phyloP scores from a whole-genome alignment of 2,797 vertebrate species.

The Tenualosa ilisha region DNA sequence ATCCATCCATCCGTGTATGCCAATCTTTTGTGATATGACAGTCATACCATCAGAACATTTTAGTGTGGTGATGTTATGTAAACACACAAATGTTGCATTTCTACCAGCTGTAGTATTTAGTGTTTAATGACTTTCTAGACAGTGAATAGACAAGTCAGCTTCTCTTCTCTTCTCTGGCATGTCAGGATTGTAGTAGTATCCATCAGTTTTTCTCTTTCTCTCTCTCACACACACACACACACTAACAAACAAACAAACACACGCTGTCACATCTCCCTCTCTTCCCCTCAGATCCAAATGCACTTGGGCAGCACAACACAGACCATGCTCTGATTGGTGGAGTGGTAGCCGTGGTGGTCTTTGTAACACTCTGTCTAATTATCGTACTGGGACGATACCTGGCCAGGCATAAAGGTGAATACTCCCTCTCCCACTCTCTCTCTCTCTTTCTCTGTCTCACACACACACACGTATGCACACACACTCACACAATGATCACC shows the following conservation, averaged over 20 bases:
- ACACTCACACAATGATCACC: too few species aligned
- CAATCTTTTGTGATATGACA: too few species aligned
- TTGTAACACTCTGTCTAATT: conserved; percentile 97
- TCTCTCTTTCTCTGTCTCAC: not conserved
- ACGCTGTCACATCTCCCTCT: not conserved
- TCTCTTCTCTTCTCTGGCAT: too few species aligned
- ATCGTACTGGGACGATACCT: conserved; percentile 97
- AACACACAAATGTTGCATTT: too few species aligned
- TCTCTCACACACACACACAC: conserved; percentile 9
- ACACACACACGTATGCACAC: too few species aligned
- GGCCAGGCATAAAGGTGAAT: conserved; percentile 98
- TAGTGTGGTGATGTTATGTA: too few species aligned
- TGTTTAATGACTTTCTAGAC: too few species aligned
- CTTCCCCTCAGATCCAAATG: conserved; percentile 86
- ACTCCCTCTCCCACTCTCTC: not conserved
- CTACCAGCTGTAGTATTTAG: too few species aligned
- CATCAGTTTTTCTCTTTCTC: conserved; percentile 40
- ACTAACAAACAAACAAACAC: not conserved
- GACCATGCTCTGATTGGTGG: conserved; percentile 98
- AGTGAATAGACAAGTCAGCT: too few species aligned
- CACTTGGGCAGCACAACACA: conserved; percentile 85
- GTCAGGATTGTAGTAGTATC: conserved; percentile 29
- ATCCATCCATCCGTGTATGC: conserved; percentile 23
- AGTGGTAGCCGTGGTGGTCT: conserved; percentile 98
- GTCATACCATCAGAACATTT: too few species aligned